phyloP scores from a whole-genome alignment of 2,113 vertebrate genomes.

The Paracanthobrama guichenoti region DNA sequence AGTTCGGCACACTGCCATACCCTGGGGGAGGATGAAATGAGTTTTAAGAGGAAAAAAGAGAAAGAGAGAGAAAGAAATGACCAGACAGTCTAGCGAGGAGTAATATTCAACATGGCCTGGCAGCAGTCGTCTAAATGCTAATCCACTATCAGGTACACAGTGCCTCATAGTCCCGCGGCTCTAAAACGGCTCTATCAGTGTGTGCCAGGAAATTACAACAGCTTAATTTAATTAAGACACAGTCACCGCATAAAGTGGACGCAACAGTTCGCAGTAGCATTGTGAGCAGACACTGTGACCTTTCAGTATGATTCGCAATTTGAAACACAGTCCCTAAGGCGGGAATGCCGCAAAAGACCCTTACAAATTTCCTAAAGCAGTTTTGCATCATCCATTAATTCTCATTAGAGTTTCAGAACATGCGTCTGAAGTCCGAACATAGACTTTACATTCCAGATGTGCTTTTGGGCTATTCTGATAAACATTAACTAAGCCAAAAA shows the following conservation, averaged over 20 bases:
- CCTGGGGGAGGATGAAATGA: constrained; percentile 38
- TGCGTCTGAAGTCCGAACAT: background rate
- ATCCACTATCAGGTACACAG: constrained; percentile 41
- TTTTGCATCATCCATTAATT: background rate
- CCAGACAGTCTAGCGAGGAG: constrained; percentile 36
- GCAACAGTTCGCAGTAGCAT: background rate
- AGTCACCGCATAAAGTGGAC: background rate
- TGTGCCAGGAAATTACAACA: constrained; percentile 35
- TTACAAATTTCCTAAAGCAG: background rate
- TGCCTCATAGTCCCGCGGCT: constrained; percentile 13
- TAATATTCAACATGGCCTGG: constrained; percentile 52
- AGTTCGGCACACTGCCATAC: background rate
- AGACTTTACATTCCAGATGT: background rate
- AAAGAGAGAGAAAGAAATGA: constrained; percentile 36
- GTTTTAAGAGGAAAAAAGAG: constrained; percentile 8
- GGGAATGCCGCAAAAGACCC: background rate
- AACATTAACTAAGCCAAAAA: background rate
- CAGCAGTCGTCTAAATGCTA: constrained; percentile 44
- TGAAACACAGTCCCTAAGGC: background rate
- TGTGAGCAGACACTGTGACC: background rate
- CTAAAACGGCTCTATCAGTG: background rate
- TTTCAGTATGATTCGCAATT: background rate
- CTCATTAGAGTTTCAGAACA: background rate
- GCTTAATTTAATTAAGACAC: constrained; percentile 42
- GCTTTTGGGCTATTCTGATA: background rate